These are phyloP conservation scores for Epirrhoe alternata DNA, from an alignment of 2,888 invertebrate species.

Conservation along the genomic window DNA sequence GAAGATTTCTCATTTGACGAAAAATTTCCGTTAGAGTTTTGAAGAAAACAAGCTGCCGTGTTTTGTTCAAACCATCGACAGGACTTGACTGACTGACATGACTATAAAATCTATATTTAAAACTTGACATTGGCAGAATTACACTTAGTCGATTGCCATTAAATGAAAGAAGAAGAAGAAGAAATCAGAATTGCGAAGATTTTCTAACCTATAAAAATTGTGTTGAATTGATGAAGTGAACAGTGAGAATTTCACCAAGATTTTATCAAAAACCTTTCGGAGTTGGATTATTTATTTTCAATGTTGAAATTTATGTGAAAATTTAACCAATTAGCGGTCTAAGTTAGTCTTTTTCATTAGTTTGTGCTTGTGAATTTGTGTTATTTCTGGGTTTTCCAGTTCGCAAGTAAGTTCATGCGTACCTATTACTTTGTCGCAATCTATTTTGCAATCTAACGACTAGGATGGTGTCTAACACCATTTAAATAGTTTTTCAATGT, in stretches of 20 bases:
- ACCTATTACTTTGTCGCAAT: constrained; percentile 1
- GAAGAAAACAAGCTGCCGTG: no score
- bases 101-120: no score
- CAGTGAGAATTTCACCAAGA: background rate
- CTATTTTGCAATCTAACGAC: background rate
- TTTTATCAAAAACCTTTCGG: background rate
- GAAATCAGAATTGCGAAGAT: background rate
- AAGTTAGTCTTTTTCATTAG: background rate
- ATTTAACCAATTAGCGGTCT: background rate
- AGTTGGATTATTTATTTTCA: background rate
- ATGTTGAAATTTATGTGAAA: background rate
- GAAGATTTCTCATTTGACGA: no score
- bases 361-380: constrained; percentile 6
- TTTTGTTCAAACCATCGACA: no score
- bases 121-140: no score
- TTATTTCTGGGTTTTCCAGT: constrained; percentile 8
- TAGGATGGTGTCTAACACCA: no score
- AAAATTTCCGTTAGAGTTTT: no score
- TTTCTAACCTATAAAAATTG: background rate
- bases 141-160: no score
- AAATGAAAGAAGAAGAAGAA: no score
- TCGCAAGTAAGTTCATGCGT: constrained; percentile 4
- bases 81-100: no score
- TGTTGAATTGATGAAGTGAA: background rate
- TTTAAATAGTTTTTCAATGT: background rate